Conservation (phyloP, 2,113 vertebrate species). For the Girardinichthys multiradiatus region DNA sequence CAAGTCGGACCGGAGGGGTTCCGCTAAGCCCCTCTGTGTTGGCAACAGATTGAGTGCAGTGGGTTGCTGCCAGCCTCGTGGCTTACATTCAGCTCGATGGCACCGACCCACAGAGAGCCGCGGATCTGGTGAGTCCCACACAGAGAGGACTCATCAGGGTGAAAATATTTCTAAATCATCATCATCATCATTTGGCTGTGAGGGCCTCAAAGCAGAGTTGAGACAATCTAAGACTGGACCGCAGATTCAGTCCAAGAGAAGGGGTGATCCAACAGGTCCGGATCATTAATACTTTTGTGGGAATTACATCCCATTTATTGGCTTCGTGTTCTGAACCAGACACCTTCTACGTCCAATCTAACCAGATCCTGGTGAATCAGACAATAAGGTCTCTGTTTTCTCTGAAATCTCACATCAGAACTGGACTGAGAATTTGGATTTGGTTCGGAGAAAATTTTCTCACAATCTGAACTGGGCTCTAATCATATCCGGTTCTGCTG, state of each 20-base stretch:
- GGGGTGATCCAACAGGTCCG: not conserved
- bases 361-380: too few relatives aligned
- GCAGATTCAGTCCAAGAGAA: not conserved
- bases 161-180: not conserved
- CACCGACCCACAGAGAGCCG: constrained; percentile 32
- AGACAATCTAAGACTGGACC: not conserved
- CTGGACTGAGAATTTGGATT: not conserved
- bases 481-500: not conserved
- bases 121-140: not conserved
- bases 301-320: not conserved
- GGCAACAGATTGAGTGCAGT: constrained; percentile 58
- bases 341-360: too few relatives aligned
- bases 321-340: not conserved
- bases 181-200: not conserved
- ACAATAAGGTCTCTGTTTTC: too few relatives aligned
- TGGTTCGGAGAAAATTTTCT: not conserved
- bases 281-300: not conserved
- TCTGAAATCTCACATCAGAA: not conserved
- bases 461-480: too few relatives aligned
- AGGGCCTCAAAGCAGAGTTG: not conserved
- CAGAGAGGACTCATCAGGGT: too few relatives aligned
- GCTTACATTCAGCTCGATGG: constrained; percentile 44
- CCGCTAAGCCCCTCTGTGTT: constrained; percentile 42
- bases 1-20: constrained; percentile 23
- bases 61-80: constrained; percentile 52